Percentiles rank a stretch among this genome's conserved stretches.
phyloP scores from a whole-genome alignment of 1,140 invertebrate genomes.

The Saccostrea echinata region DNA sequence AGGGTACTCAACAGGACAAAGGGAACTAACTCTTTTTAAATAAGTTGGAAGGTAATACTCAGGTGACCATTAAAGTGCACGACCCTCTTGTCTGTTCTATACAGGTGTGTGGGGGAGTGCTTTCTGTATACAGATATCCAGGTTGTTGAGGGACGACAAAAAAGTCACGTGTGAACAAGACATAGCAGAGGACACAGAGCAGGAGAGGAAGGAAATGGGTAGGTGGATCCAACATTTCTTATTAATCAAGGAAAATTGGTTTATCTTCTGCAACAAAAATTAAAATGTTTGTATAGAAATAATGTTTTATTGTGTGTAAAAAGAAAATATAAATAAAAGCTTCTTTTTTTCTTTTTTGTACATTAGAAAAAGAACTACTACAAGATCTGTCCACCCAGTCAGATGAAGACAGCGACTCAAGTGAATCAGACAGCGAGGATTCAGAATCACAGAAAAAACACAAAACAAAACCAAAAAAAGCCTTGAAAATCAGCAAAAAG shows the following conservation, averaged over 20 bases:
- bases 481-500: constrained; percentile 4
- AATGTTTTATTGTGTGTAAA: no score
- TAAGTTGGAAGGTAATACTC: background rate
- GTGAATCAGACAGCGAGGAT: constrained; percentile 56
- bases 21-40: no score
- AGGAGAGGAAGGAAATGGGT: constrained; percentile 51
- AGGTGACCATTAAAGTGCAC: background rate
- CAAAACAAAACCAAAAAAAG: constrained; percentile 32
- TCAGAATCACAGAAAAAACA: constrained; percentile 30
- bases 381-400: constrained; percentile 63
- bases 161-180: constrained; percentile 31
- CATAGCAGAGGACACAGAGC: background rate
- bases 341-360: background rate
- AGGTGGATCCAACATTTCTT: background rate
- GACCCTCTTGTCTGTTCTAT: constrained; percentile 22
- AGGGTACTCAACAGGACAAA: no score
- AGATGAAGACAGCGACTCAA: constrained; percentile 66
- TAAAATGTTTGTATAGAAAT: no score
- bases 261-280: no score
- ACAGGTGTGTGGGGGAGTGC: constrained; percentile 82
- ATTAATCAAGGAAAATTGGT: background rate
- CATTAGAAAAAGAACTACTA: constrained; percentile 61
- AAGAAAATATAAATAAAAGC: no score
- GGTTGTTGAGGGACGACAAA: constrained; percentile 77
- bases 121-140: constrained; percentile 81